phyloP scores from a whole-genome alignment of 1,140 invertebrate genomes.

The Philotrypesis tridentata region DNA sequence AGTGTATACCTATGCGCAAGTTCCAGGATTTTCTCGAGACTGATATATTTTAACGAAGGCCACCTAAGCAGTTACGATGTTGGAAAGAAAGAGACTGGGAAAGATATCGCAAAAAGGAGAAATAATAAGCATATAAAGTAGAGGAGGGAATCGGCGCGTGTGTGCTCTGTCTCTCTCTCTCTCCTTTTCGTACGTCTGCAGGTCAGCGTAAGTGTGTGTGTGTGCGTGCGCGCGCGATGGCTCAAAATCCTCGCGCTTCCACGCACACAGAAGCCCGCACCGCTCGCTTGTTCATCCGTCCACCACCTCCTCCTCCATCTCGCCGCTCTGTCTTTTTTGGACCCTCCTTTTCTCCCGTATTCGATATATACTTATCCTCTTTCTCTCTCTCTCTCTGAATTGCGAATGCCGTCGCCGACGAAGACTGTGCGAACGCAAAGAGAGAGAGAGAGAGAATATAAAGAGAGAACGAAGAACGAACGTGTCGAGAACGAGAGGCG shows the following conservation, averaged over 20 bases:
- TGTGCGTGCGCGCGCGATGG: no score
- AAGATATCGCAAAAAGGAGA: neutral
- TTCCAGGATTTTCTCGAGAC: neutral
- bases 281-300: neutral
- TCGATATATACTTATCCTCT: constrained; percentile 10
- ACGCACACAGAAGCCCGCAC: neutral
- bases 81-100: neutral
- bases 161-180: neutral
- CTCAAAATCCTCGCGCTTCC: neutral
- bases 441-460: neutral
- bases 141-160: neutral
- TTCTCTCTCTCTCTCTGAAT: constrained; percentile 17
- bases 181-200: neutral
- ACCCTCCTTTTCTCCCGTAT: neutral
- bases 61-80: neutral
- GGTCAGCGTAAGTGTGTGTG: neutral
- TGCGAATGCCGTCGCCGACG: neutral
- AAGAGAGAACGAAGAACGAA: neutral
- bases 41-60: neutral
- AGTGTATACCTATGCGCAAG: no score
- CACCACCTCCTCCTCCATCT: neutral
- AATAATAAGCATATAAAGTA: neutral
- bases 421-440: neutral
- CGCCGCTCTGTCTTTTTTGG: constrained; percentile 6
- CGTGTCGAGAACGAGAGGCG: neutral